A percentile compares a stretch with the other conserved stretches of the same genome.
phyloP scores from a whole-genome alignment of 2,888 invertebrate genomes.

The Molorchus minor region DNA sequence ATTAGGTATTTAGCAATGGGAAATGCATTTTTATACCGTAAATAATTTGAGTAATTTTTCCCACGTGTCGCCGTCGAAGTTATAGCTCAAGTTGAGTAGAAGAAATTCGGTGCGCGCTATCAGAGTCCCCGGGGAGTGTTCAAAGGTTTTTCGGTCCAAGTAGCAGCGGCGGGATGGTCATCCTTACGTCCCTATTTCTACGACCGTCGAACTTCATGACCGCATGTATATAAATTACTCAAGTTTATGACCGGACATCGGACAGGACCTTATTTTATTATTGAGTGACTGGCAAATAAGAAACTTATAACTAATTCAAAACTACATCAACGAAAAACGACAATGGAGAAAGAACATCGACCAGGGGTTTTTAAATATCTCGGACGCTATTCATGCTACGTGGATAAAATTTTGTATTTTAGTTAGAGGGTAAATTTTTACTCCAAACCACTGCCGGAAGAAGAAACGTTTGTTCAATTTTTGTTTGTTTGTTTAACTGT shows the following conservation, averaged over 20 bases:
- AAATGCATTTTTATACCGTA: not conserved
- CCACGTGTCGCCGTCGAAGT: too few species aligned
- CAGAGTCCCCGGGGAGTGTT: constrained; percentile 45
- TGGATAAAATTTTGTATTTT: not conserved
- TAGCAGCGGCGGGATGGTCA: constrained; percentile 51
- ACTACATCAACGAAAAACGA: constrained; percentile 15
- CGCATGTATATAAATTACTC: constrained; percentile 61
- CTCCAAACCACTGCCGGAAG: too few species aligned
- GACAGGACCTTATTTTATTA: constrained; percentile 61
- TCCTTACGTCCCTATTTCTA: constrained; percentile 49
- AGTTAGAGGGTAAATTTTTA: not conserved
- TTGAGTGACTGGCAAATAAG: constrained; percentile 33
- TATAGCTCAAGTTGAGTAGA: constrained; percentile 1
- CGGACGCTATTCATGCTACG: too few species aligned
- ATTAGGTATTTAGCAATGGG: not conserved
- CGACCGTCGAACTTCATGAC: constrained; percentile 56
- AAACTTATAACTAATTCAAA: constrained; percentile 33
- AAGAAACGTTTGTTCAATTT: too few species aligned
- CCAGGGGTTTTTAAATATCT: not conserved
- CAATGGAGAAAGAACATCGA: not conserved
- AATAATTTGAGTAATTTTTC: too few species aligned
- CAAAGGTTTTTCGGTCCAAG: constrained; percentile 48
- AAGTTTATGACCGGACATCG: constrained; percentile 66
- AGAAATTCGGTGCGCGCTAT: not conserved
- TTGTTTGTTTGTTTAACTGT: too few species aligned